phyloP scores from a whole-genome alignment of 2,888 invertebrate genomes.

The Morpho deidamia region DNA sequence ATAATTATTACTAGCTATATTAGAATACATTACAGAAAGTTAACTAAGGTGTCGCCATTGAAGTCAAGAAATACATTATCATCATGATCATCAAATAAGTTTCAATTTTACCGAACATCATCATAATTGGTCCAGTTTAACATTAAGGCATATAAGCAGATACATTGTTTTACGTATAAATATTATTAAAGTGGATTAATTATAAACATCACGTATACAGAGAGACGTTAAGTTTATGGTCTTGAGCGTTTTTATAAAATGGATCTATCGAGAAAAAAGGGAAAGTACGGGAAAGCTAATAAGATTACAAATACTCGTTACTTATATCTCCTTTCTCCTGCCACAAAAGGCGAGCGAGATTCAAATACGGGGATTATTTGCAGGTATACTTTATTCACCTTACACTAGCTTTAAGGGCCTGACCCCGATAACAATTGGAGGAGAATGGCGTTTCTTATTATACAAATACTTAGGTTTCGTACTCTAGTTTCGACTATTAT shows the following conservation, averaged over 20 bases:
- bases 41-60: too few relatives aligned
- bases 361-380: conserved; percentile 10
- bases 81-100: too few relatives aligned
- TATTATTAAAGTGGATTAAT: too few relatives aligned
- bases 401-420: conserved; percentile 1
- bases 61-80: too few relatives aligned
- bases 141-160: too few relatives aligned
- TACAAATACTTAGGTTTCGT: conserved; percentile 1
- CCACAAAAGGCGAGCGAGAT: conserved; percentile 10
- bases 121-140: too few relatives aligned
- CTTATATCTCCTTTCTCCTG: conserved; percentile 13
- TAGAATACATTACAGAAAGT: too few relatives aligned
- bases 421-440: conserved; percentile 8
- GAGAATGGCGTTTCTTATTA: not conserved
- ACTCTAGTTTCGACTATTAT: not conserved
- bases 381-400: not conserved
- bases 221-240: too few relatives aligned
- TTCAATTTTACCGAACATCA: too few relatives aligned
- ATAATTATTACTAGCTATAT: too few relatives aligned
- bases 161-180: too few relatives aligned
- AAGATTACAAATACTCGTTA: conserved; percentile 12
- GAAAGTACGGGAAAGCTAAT: conserved; percentile 9
- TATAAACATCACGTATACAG: too few relatives aligned
- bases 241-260: not conserved
- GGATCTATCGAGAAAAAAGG: conserved; percentile 5